Base-by-base conservation (phyloP, 2,113 vertebrate species). In the Oryzias curvinotus region DNA sequence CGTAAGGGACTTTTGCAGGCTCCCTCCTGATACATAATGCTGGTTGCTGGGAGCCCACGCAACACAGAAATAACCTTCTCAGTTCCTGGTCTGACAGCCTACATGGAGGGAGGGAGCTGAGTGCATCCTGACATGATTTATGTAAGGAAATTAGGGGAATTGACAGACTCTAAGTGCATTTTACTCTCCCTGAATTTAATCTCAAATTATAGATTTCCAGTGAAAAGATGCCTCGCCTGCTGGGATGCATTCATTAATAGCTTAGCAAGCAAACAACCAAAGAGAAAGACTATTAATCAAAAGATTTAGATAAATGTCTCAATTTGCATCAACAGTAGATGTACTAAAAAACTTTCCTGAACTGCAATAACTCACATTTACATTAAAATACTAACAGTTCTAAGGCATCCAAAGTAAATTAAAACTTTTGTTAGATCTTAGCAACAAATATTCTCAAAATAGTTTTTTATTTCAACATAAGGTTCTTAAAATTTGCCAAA, bases 51-150 rank as follows among this genome's bases (percentile, higher is more conserved):
- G 74, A 74, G 75, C 87, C 84, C 83, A 82, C 84, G 81, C 83
- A 81, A 62, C 74, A 83, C 76, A 83, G 76, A 87, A 89, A 90
- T 89, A 83, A 83, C 81, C 60, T 83, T 75, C 66, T 75, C 62
- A 73, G 64, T 62, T 68, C 57, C 57, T 45, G 65, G 71, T 68
- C 71, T 70, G 78, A 74, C 57, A 81, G 68, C 78, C 71, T 66
- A 69, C 62, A 74, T 69, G 52, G 70, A 73, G 80, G 19, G 17
- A 77, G 75, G 46, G 25, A 63, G 49, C 62, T 57, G 14, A 54
- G 50, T 53, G 62, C 52, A 73, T 72, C 47, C 47, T 66, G 58
- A 68, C 67, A 80, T 74, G 55, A 68, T 63, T 68, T 47, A 55
- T 3, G 0, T 23, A 43, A 50, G 21, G 18, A 55, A 68, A 63